Percentiles rank a stretch among this genome's conserved stretches.
phyloP scores from a whole-genome alignment of 2,888 invertebrate genomes.

The Pachliopta kotzebuea region DNA sequence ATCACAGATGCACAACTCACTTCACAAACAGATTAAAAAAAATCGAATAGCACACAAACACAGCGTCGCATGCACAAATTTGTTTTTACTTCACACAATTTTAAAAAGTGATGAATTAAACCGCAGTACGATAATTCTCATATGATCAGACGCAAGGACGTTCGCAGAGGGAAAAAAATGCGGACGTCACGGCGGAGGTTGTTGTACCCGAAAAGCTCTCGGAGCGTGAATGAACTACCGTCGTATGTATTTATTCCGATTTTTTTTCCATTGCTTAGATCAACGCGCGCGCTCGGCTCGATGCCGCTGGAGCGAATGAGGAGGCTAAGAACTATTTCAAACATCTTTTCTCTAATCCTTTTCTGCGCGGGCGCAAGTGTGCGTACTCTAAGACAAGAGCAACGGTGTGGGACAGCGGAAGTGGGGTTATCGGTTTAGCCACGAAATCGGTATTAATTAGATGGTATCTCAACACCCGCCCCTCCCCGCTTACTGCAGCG shows the following conservation, averaged over 20 bases:
- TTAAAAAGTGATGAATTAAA: too few relatives aligned
- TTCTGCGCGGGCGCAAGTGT: conserved; percentile 63
- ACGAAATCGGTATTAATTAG: conserved; percentile 45
- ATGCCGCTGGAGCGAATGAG: conserved; percentile 72
- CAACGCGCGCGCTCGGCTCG: conserved; percentile 66
- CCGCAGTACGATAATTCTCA: background rate
- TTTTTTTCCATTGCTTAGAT: conserved; percentile 33
- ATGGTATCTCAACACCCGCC: conserved; percentile 4
- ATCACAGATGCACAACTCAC: conserved; percentile 28
- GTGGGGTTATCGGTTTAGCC: conserved; percentile 45
- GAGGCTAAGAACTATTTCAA: conserved; percentile 75
- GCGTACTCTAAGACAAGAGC: conserved; percentile 49
- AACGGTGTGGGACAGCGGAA: conserved; percentile 50
- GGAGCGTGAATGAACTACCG: conserved; percentile 65
- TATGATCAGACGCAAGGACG: conserved; percentile 53
- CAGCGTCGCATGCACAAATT: conserved; percentile 16
- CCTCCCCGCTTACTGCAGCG: conserved; percentile 4
- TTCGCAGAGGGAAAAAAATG: conserved; percentile 46
- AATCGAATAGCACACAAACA: conserved; percentile 10
- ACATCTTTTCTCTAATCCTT: conserved; percentile 76
- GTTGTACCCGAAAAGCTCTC: conserved; percentile 55
- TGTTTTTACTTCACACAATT: conserved; percentile 7
- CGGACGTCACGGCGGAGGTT: conserved; percentile 56
- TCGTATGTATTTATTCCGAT: conserved; percentile 48
- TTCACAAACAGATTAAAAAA: conserved; percentile 19